Evolutionary conservation across 2,888 invertebrate genomes (phyloP).

Genomic region (Eupeodes luniger): DNA sequence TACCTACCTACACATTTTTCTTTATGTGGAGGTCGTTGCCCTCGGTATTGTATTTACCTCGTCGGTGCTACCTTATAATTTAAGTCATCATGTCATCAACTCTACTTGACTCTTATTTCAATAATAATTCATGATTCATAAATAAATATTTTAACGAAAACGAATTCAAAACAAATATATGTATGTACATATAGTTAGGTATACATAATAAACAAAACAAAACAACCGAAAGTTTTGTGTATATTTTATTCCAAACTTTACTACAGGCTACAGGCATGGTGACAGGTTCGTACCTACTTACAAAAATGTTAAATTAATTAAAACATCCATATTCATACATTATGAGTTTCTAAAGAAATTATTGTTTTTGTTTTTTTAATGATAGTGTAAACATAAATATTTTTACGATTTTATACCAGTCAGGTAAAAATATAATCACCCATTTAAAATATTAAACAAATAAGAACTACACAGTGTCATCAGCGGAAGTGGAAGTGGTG

Average conservation of each 20-base stretch:
- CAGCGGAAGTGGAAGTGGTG: constrained; percentile 56
- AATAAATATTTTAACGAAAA: constrained; percentile 13
- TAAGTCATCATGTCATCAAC: background rate
- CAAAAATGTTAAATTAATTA: background rate
- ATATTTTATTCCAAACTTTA: background rate
- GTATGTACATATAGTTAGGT: background rate
- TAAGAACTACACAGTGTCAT: constrained; percentile 41
- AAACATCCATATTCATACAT: background rate
- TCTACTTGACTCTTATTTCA: constrained; percentile 15
- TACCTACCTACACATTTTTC: no score
- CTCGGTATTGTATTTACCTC: background rate
- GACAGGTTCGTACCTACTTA: background rate
- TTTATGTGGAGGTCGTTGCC: constrained; percentile 38
- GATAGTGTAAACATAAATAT: background rate
- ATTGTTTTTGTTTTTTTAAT: background rate
- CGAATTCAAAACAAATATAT: constrained; percentile 32
- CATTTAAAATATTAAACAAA: constrained; percentile 11
- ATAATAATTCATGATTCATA: constrained; percentile 49
- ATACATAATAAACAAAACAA: constrained; percentile 27
- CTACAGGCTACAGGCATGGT: background rate
- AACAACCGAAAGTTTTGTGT: constrained; percentile 22
- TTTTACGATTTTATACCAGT: background rate
- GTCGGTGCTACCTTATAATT: background rate
- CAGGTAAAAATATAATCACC: constrained; percentile 51
- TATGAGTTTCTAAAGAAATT: background rate